Evolutionary conservation across 64 coral and sea anemone genomes (phyloP), one percentile per base, ranked within the genome.

Genomic region (Porites lutea): DNA sequence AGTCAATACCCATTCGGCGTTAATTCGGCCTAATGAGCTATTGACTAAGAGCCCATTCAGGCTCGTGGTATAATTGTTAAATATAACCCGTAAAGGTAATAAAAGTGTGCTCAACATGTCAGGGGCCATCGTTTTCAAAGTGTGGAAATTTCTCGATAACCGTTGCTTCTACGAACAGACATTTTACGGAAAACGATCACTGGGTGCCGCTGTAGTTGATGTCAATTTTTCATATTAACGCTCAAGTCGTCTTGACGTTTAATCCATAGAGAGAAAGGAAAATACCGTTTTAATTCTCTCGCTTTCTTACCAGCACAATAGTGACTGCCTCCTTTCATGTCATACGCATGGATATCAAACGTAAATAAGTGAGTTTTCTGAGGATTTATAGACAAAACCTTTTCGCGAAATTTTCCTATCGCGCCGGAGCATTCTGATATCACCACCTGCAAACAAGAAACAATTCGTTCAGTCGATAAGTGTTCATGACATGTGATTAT

Each of bases 401-500:
- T 97, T 76, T 97, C 95, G 0, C 93, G 69, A n/a, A 97, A 86
- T 47, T 86, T 94, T 14, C 92, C 91, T 46, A 94, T 91, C 46
- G 92, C 95, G 2, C 91, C 95, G 8, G 95, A 97, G 49, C 95
- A 97, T 61, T 94, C 92, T 37, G 86, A 88, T 55, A 97, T 86
- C 22, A 93, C 78, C 0, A 97, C 95, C 92, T 97, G 89, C 48
- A 23, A 43, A 55, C 0, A 55, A 79, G 16, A 46, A 48, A 51
- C 18, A 22, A 66, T 0, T 68, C 44, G 45, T 5, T 14, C 21
- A 67, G 62, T 16, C 16, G 51, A 67, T 54, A 13, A 47, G 27
- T 37, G 27, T 37, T 37, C 27, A 37, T 37, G 27, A 37, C 27
- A 37, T 37, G 27, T 37, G 27, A 37, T 37, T 37, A 37, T 37